Evolutionary conservation across 2,113 vertebrate genomes (phyloP), one percentile per base, ranked within the genome.

Genomic region (Varanus salvator): DNA sequence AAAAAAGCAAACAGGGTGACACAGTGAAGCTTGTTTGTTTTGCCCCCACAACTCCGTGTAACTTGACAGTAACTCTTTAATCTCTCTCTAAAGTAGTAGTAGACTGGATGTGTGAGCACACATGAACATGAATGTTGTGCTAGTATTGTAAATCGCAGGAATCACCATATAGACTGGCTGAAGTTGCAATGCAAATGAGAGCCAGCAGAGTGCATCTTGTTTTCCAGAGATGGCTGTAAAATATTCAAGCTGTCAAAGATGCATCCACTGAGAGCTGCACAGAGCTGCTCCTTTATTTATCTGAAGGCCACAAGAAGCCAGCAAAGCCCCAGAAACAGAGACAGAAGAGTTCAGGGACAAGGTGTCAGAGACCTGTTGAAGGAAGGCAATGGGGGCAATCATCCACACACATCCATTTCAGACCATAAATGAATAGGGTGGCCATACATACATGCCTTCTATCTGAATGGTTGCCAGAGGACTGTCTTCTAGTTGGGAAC

Each of bases 111-210:
- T n/a, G 8, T 19, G 9, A 25, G 86, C 64, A 80, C 15, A 64
- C 44, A 80, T 44, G 72, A 34, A 76, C 52, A 44, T 27, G 12
- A 29, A 76, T 87, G 77, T 78, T 50, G 38, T n/a, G 27, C 64
- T 15, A 23, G 15, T 50, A 23, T 50, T 87, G 48, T 50, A 78
- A 66, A 87, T 87, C 68, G 60, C 44, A 44, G n/a, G 38, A 66
- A 87, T 77, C 12, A 23, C 7, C 8, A 60, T 54, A 8, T 48
- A 14, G 29, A 50, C 38, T 54, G 71, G 25, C 38, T 80, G 64
- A 87, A 80, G 80, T n/a, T 87, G 86, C 76, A 87, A 50, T 87
- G 76, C 86, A 87, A 87, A 87, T 50, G 76, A 52, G 64, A 29
- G 23, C 86, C 86, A 80, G 60, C 76, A 87, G 86, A 69, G 86